Evolutionary conservation across 2,113 vertebrate species (phyloP).

Genomic region (Heterochromis multidens): DNA sequence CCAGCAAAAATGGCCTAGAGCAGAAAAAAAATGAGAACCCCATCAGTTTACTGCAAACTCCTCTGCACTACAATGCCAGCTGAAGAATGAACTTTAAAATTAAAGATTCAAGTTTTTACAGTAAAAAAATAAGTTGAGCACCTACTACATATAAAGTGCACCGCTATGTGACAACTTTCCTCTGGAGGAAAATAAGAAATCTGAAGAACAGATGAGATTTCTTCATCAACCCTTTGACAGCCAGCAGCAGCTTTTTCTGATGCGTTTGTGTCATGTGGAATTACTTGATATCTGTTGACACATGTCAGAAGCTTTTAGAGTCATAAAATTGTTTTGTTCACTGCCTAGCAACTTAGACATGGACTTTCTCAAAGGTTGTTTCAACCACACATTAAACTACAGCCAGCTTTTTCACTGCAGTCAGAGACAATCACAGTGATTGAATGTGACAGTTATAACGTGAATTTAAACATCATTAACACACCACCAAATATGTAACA

Average conservation of each 20-base stretch:
- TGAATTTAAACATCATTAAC: background rate
- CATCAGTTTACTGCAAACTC: background rate
- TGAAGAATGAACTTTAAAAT: background rate
- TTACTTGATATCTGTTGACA: background rate
- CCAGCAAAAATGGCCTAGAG: background rate
- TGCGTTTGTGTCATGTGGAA: background rate
- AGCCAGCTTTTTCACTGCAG: background rate
- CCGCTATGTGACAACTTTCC: background rate
- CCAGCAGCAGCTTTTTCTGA: constrained; percentile 1
- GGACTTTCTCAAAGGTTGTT: background rate
- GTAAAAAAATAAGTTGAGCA: background rate
- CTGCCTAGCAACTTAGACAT: background rate
- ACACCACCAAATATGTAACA: background rate
- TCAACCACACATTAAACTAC: background rate
- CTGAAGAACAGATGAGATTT: background rate
- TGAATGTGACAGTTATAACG: background rate
- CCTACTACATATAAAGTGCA: background rate
- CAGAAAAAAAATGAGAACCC: background rate
- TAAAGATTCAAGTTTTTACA: background rate
- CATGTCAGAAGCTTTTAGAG: constrained; percentile 1
- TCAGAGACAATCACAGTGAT: background rate
- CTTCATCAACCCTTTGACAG: background rate
- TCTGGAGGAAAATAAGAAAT: background rate
- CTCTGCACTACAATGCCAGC: background rate
- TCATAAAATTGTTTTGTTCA: background rate